Evolutionary conservation across 2,113 vertebrate genomes (phyloP), one percentile per base, ranked within the genome.

Genomic region (Cololabis saira): DNA sequence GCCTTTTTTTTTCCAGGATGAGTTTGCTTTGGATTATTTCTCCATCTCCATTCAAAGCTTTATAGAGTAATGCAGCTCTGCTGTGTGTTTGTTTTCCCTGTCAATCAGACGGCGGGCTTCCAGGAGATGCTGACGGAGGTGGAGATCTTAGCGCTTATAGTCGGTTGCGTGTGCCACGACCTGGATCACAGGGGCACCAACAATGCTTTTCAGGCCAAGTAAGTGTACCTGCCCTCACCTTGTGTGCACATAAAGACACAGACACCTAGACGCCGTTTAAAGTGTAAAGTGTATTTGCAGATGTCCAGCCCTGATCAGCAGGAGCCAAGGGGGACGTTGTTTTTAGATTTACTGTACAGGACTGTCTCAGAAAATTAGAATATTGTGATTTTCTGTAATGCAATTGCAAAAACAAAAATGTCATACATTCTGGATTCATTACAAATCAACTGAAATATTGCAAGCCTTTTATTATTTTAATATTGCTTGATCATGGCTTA

Each of bases 201-300:
- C 93, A 99, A 99, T 75, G 98, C 98, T 83, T 99, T 99, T 89
- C 98, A 99, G 91, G 97, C 96, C 76, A 99, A 99, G 98, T 99
- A 93, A 94, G 96, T 93, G 72, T 81, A 67, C 15, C 14, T 1
- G 12, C 9, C 68, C 49, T 58, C 41, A 61, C 22, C 51, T 17
- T 43, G 43, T 17, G 56, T 17, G 44, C 63, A 41, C 16, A 41
- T 12, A 14, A 22, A 61, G 50, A 59, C 48, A 3, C 50, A 14
- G 19, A 62, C 78, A 65, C 81, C 70, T 58, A 71, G 78, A 53
- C 54, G 47, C 55, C 52, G 50, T 68, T 68, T 27, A 66, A 33
- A 27, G 42, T 63, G 41, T n/a, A n/a, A n/a, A n/a, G n/a, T n/a
- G n/a, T n/a, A n/a, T n/a, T n/a, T 76, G 75, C 74, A 63, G 56